Percentiles rank a stretch among this genome's conserved stretches.
These are phyloP conservation scores for Falco concolor DNA, from an alignment of 2,797 vertebrate genomes.

Conservation along the genomic window DNA sequence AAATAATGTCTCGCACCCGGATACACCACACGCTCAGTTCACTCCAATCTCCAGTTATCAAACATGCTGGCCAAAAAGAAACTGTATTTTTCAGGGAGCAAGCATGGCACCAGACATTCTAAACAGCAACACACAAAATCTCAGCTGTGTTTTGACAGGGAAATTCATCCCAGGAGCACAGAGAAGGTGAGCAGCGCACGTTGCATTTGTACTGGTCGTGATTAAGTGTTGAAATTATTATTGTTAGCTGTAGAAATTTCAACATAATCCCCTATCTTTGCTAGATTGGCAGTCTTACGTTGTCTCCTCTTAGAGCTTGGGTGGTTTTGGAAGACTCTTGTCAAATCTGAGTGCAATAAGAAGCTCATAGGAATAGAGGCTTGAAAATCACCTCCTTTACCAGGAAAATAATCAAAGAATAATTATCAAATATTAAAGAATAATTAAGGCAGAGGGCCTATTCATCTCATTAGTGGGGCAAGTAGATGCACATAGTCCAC, in stretches of 20 bases:
- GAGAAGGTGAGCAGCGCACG: not conserved
- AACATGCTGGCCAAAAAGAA: not conserved
- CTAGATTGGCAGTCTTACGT: not conserved
- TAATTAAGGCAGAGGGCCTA: not conserved
- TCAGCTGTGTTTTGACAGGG: not conserved
- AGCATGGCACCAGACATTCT: accelerated
- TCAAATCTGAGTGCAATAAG: not conserved
- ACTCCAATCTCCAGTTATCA: not conserved
- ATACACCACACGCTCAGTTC: not conserved
- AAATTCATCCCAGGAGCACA: not conserved
- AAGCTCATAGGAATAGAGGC: not conserved
- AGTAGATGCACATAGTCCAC: not conserved
- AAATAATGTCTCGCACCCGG: not conserved
- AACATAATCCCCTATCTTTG: accelerated
- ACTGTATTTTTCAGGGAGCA: not conserved
- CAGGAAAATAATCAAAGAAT: not conserved
- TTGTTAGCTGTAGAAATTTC: not conserved
- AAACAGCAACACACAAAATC: accelerated
- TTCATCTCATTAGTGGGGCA: not conserved
- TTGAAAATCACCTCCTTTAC: not conserved
- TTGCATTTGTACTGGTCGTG: accelerated
- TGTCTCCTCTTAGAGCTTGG: not conserved
- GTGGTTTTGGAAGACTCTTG: not conserved
- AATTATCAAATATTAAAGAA: not conserved
- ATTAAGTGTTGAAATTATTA: not conserved